phyloP scores from a whole-genome alignment of 2,797 vertebrate genomes.

The Orestias chungarensis region DNA sequence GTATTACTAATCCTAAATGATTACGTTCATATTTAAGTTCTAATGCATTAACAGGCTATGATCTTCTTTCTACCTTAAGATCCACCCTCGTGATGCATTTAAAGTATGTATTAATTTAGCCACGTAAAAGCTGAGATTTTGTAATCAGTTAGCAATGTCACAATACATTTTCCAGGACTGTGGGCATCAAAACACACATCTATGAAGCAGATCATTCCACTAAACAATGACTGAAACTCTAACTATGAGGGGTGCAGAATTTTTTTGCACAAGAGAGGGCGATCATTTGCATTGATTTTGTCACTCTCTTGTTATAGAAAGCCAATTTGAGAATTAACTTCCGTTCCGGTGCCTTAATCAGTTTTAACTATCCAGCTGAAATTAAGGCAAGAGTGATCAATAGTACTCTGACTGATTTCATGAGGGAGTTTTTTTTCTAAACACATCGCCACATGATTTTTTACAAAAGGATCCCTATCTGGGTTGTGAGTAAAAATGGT shows the following conservation, averaged over 20 bases:
- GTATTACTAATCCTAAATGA: neutral
- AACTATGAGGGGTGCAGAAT: slow-evolving; percentile 33
- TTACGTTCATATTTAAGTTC: neutral
- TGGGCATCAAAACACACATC: neutral
- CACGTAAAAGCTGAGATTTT: neutral
- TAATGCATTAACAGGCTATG: neutral
- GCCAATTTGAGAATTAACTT: slow-evolving; percentile 71
- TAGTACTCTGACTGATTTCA: slow-evolving; percentile 59
- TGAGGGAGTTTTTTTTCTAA: slow-evolving; percentile 57
- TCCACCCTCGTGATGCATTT: neutral
- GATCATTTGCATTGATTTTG: slow-evolving; percentile 75
- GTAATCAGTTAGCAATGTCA: neutral
- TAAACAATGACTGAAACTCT: slow-evolving; percentile 55
- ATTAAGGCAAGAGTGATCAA: slow-evolving; percentile 67
- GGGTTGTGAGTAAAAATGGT: slow-evolving; percentile 43
- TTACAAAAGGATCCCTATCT: slow-evolving; percentile 62
- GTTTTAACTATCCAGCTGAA: slow-evolving; percentile 66
- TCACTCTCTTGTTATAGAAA: slow-evolving; percentile 64
- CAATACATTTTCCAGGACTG: neutral
- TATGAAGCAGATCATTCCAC: slow-evolving; percentile 44
- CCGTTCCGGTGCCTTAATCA: slow-evolving; percentile 69
- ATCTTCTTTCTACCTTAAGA: neutral
- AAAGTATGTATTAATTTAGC: neutral
- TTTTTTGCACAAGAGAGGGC: slow-evolving; percentile 39
- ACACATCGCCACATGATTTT: slow-evolving; percentile 67